Percentiles rank a stretch among this genome's conserved stretches.
phyloP scores from a whole-genome alignment of 2,797 vertebrate species.

The Notolabrus celidotus region DNA sequence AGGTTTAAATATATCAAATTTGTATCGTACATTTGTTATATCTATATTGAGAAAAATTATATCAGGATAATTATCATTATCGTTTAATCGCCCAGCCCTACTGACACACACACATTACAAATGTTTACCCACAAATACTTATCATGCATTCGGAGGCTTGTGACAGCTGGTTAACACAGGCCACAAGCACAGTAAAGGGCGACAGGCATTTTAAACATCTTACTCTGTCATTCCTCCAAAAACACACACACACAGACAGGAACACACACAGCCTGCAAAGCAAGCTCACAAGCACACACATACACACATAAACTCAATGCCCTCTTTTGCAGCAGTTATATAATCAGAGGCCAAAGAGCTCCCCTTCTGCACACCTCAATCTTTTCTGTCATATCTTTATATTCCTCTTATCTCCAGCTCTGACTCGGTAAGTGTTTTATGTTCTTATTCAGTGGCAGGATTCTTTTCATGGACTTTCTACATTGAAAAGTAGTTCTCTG shows the following conservation, averaged over 20 bases:
- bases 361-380: slow-evolving; percentile 21
- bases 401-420: background rate
- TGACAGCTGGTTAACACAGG: slow-evolving; percentile 9
- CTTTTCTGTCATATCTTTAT: slow-evolving; percentile 17
- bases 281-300: slow-evolving; percentile 26
- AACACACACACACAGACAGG: slow-evolving; percentile 24
- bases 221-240: slow-evolving; percentile 7
- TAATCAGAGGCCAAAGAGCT: slow-evolving; percentile 49
- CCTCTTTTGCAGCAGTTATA: slow-evolving; percentile 50
- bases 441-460: background rate
- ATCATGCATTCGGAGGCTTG: slow-evolving; percentile 13
- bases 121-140: background rate
- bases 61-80: no score
- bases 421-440: background rate
- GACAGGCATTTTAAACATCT: slow-evolving; percentile 33
- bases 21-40: no score
- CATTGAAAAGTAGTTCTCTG: background rate
- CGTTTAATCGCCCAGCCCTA: no score
- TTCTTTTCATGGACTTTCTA: slow-evolving; percentile 13
- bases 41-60: no score
- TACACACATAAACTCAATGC: slow-evolving; percentile 48
- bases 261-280: slow-evolving; percentile 24
- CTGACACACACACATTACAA: background rate
- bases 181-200: slow-evolving; percentile 18
- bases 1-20: no score